These are phyloP conservation scores for Tiphia femorata DNA, from an alignment of 2,888 invertebrate genomes.

Conservation along the genomic window DNA sequence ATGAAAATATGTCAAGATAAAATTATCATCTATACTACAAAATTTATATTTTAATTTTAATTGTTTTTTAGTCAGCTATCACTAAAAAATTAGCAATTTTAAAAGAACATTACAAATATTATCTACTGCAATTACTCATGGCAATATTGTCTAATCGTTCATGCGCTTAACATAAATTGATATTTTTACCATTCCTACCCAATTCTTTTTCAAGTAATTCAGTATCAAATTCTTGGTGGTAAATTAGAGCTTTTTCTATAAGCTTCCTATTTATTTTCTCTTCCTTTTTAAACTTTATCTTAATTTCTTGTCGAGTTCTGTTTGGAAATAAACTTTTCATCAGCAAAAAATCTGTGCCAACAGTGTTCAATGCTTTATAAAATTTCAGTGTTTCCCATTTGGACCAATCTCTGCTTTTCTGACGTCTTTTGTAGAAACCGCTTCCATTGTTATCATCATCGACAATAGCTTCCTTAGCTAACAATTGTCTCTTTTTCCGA, in stretches of 20 bases:
- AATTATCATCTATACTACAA: no score
- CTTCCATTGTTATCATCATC: slow-evolving; percentile 74
- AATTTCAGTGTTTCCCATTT: slow-evolving; percentile 88
- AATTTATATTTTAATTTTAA: no score
- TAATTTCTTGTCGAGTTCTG: slow-evolving; percentile 84
- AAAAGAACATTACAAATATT: no score
- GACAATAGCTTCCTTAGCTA: slow-evolving; percentile 77
- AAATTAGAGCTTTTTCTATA: slow-evolving; percentile 81
- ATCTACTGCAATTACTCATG: no score
- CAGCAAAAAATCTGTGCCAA: slow-evolving; percentile 93
- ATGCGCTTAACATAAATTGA: slow-evolving; percentile 50
- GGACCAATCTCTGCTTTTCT: slow-evolving; percentile 81
- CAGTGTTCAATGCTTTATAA: slow-evolving; percentile 88
- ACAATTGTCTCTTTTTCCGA: slow-evolving; percentile 74
- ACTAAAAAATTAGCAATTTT: no score
- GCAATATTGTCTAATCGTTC: slow-evolving; percentile 35
- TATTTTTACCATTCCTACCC: no score
- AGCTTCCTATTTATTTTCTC: slow-evolving; percentile 81
- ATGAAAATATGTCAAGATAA: no score
- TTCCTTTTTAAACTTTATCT: slow-evolving; percentile 94
- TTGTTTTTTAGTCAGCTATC: no score
- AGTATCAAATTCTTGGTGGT: slow-evolving; percentile 79
- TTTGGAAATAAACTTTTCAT: slow-evolving; percentile 88
- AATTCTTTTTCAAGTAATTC: slow-evolving; percentile 74
- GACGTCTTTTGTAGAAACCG: slow-evolving; percentile 77